Conservation (phyloP, 1,140 invertebrate genomes). For the Uloborus diversus region DNA sequence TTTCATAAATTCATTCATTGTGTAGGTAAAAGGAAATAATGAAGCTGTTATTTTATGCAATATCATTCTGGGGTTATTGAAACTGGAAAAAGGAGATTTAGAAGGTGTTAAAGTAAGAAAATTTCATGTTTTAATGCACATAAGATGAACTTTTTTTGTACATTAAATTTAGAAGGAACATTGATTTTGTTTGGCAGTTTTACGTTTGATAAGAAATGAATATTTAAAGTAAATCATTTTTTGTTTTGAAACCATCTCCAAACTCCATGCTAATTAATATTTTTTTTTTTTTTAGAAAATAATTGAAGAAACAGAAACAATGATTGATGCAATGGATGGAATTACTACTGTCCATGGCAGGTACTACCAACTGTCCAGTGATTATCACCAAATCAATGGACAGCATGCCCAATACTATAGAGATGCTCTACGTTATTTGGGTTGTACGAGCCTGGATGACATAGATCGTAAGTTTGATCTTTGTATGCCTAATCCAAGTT, state of each 20-base stretch:
- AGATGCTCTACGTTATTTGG: conserved; percentile 92
- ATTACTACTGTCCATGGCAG: conserved; percentile 92
- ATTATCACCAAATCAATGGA: conserved; percentile 86
- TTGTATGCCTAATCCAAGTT: too few relatives aligned
- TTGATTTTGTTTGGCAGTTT: background rate
- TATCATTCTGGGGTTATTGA: conserved; percentile 84
- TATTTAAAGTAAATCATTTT: too few relatives aligned
- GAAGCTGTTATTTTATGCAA: conserved; percentile 88
- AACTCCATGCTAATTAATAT: background rate
- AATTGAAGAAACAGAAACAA: conserved; percentile 87
- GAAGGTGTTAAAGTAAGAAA: conserved; percentile 73
- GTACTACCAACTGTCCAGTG: conserved; percentile 93
- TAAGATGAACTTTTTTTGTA: background rate
- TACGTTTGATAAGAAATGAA: conserved; percentile 12
- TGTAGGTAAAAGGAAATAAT: conserved; percentile 83
- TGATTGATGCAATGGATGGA: conserved; percentile 88
- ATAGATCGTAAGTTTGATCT: conserved; percentile 65
- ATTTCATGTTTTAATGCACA: conserved; percentile 5
- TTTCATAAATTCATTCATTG: background rate
- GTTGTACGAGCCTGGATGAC: conserved; percentile 84
- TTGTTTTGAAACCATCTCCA: too few relatives aligned
- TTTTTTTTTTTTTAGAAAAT: conserved; percentile 72
- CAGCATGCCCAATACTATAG: conserved; percentile 94
- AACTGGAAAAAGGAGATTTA: conserved; percentile 83
- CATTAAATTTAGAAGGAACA: background rate